These are phyloP conservation scores for Peromyscus nudipes DNA, from an alignment of 2,797 vertebrate species.

Conservation along the genomic window DNA sequence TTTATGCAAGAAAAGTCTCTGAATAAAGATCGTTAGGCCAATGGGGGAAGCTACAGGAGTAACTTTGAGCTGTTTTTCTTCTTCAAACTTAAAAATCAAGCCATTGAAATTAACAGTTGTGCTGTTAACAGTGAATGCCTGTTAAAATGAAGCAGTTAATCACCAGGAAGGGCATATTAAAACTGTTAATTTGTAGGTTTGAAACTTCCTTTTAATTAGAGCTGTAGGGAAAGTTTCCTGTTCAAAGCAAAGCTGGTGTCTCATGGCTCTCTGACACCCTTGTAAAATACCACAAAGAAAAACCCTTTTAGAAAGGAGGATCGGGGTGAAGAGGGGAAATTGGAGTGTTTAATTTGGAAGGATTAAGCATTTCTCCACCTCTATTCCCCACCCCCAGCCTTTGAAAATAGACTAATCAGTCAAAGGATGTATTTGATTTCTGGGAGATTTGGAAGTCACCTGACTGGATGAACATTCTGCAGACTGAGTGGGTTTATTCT, in stretches of 20 bases:
- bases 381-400: not conserved
- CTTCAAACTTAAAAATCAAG: constrained; percentile 73
- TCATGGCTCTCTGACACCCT: constrained; percentile 61
- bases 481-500: not conserved
- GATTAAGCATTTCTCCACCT: not conserved
- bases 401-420: constrained; percentile 46
- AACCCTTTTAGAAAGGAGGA: constrained; percentile 39
- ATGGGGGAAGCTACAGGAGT: constrained; percentile 55
- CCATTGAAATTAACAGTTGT: constrained; percentile 82
- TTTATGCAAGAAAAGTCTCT: constrained; percentile 55
- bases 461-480: not conserved
- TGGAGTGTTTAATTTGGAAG: not conserved
- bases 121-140: constrained; percentile 76
- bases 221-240: constrained; percentile 79
- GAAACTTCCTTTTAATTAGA: constrained; percentile 85
- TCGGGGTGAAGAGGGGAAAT: constrained; percentile 15
- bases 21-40: constrained; percentile 58
- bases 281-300: constrained; percentile 72
- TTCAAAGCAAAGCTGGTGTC: constrained; percentile 70
- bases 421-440: constrained; percentile 32
- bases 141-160: constrained; percentile 81
- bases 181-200: constrained; percentile 82
- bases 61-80: constrained; percentile 72
- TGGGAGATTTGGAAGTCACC: not conserved
- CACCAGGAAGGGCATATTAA: constrained; percentile 79